Evolutionary conservation across 2,888 invertebrate species (phyloP), one percentile per base, ranked within the genome.

Genomic region (Arenicola marina): DNA sequence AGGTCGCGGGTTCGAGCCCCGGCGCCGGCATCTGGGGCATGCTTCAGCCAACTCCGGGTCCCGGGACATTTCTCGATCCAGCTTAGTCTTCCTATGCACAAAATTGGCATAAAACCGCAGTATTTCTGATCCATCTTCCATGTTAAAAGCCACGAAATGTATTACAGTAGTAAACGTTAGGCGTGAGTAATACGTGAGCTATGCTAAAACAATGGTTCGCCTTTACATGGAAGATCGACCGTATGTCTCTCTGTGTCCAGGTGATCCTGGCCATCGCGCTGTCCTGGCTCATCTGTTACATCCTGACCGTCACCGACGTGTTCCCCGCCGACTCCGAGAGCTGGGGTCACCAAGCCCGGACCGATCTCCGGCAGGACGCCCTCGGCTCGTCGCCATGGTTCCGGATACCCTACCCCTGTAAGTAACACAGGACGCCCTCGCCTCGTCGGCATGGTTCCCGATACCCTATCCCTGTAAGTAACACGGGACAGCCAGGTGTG

Each of bases 381-480:
- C 65, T 83, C 1, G n/a, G 58, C 1, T 59, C 74, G 4, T 72
- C 83, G 0, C 68, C 75, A 18, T 83, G 83, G 83, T 78, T 83
- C 66, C 66, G 81, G 31, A 72, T 82, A 58, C 82, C 81, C 86
- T 89, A 92, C 51, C 93, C 68, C 31, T 59, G 68, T 68, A 24
- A 53, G 53, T 53, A 7, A n/a, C n/a, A n/a, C 53, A 59, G 0
- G 62, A 69, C 28, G 79, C 76, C 2, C 65, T 83, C 1, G n/a
- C 58, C 1, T 59, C 74, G 4, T 72, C 83, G 0, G 68, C 75
- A 18, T 83, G 83, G 83, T 78, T 83, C 66, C 66, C 81, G 31
- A 72, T 82, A 58, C 82, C 81, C 86, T 89, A 92, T 51, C 93
- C 68, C 31, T 59, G 68, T 68, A 24, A 53, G 53, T 53, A 7